Evolutionary conservation across 2,797 vertebrate genomes (phyloP), one percentile per base, ranked within the genome.

Genomic region (Zenarchopterus dispar): DNA sequence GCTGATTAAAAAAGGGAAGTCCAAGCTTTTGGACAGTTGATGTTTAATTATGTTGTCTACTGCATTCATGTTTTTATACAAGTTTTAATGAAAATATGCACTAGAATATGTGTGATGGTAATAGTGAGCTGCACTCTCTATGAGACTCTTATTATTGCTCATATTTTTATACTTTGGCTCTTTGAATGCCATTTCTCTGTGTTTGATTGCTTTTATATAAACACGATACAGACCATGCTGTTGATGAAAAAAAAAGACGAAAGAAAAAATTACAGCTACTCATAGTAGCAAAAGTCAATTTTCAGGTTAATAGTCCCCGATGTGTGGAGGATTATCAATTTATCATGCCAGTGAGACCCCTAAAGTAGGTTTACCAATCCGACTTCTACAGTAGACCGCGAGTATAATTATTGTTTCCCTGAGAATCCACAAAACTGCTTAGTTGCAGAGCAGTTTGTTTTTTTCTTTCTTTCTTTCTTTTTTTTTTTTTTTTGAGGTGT

Each of bases 361-460:
- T 24, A 49, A 62, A 53, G 58, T 66, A 52, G 57, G 43, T 70
- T 78, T 59, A 56, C 16, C 49, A 45, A 5, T 48, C 61, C 54
- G 50, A 62, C 52, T 55, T 54, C 44, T 52, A 63, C 75, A 60
- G 77, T 50, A 67, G 73, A 44, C 15, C 51, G 61, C 67, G 56
- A 62, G 62, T 75, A 46, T 59, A 80, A 80, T 82, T 67, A 66
- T 60, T 70, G 65, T 71, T 65, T 70, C 49, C 41, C 47, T 67
- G 53, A 72, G 62, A 49, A 80, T 77, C 62, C 62, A 49, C 44
- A 56, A 75, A 90, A 87, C 50, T 84, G 87, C 84, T 78, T 73
- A 65, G 78, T 77, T 79, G 78, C 78, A 84, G 22, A 48, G 56
- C 63, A 7, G 65, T 62, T 72, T 62, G 24, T 54, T 60, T 21